A percentile compares a stretch with the other conserved stretches of the same genome.
phyloP scores from a whole-genome alignment of 2,113 vertebrate species.

The Procavia capensis region DNA sequence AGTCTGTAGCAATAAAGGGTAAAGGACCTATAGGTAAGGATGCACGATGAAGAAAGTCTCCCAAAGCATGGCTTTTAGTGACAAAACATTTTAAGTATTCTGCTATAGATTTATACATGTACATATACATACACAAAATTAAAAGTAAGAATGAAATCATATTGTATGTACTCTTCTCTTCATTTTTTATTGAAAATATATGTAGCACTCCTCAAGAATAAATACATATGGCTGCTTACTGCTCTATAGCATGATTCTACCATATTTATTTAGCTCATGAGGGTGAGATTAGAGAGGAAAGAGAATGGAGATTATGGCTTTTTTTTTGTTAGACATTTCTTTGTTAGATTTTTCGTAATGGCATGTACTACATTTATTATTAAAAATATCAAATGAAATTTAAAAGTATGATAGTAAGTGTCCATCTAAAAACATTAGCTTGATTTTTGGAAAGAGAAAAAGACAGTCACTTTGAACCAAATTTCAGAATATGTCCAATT shows the following conservation, averaged over 20 bases:
- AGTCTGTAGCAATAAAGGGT: not conserved
- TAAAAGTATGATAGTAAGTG: not conserved
- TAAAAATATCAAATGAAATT: not conserved
- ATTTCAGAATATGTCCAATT: not conserved
- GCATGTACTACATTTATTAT: not conserved
- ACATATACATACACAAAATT: not conserved
- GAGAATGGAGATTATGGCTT: not conserved
- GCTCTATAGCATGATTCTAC: not conserved
- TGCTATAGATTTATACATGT: not conserved
- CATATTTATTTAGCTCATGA: not conserved
- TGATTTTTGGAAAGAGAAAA: slow-evolving; percentile 1
- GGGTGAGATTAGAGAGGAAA: not conserved
- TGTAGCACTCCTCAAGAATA: not conserved
- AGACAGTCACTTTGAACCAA: not conserved
- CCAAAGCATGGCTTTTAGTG: not conserved
- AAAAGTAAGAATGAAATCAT: not conserved
- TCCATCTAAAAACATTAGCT: slow-evolving; percentile 9
- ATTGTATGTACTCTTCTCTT: not conserved
- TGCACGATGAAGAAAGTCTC: not conserved
- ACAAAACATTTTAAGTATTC: not conserved
- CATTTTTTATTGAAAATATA: slow-evolving; percentile 20
- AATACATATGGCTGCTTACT: not conserved
- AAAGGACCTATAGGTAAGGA: not conserved
- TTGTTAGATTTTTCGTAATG: not conserved
- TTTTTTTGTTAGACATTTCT: not conserved